Evolutionary conservation across 2,797 vertebrate species (phyloP), one percentile per base, ranked within the genome.

Genomic region (Sebastes nivosus): DNA sequence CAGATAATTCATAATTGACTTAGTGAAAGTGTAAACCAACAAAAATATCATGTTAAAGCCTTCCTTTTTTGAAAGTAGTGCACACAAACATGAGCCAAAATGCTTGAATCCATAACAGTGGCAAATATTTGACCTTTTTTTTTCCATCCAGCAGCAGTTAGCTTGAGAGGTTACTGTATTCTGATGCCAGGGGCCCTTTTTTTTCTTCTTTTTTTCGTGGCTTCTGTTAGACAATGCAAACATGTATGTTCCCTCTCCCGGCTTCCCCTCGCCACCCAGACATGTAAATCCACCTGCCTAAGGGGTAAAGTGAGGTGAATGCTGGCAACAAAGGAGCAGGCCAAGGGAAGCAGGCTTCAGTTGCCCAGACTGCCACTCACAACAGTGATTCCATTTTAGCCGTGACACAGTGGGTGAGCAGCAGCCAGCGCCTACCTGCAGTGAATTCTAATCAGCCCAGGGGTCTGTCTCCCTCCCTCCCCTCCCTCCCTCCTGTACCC

Each of bases 381-480:
- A 89, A 93, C 94, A 92, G 87, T 95, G 96, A 96, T 97, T 96
- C 96, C 96, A 96, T 96, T 97, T 96, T 96, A 95, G 96, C 97
- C 96, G 97, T 97, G 97, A 97, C 97, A 97, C 96, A 97, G 97
- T 97, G 97, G 97, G 97, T 97, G 97, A 97, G 96, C 97, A 98
- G 97, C 97, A 97, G 97, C 97, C 97, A 97, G 97, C 96, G 97
- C 96, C 97, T 98, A 99, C 98, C 97, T 99, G 97, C 98, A 97
- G 97, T 98, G 98, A 98, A 99, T 98, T 97, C 97, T 99, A 98
- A 99, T 98, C 97, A 99, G 97, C 97, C 94, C 97, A 97, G 97
- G 97, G 97, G 97, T 97, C 97, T 95, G 93, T 89, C 96, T 75
- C 67, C 88, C 73, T 80, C 73, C 77, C 81, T 66, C 83, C 89